phyloP scores from a whole-genome alignment of 1,140 invertebrate species.

The Heliconius congener region DNA sequence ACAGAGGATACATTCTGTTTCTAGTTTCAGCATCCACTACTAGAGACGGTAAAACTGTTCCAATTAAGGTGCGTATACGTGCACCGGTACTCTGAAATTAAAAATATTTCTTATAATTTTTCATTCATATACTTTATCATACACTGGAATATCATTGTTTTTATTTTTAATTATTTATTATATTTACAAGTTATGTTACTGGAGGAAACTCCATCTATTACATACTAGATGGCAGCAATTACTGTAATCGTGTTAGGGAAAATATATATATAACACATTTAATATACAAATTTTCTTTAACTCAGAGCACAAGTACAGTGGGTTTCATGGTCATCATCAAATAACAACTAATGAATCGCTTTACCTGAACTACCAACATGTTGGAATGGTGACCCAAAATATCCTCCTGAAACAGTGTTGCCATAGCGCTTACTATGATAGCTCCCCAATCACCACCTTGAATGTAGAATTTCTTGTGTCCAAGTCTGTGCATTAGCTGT shows the following conservation, averaged over 20 bases:
- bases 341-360: too few species aligned
- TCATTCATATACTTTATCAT: neutral
- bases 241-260: too few species aligned
- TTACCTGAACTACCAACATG: constrained; percentile 48
- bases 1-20: constrained; percentile 84
- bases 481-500: constrained; percentile 91
- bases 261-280: too few species aligned
- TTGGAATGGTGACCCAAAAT: constrained; percentile 5
- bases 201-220: too few species aligned
- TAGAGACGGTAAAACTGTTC: constrained; percentile 66
- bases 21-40: constrained; percentile 82
- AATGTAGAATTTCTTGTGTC: constrained; percentile 88
- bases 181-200: too few species aligned
- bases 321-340: too few species aligned
- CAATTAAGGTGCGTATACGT: constrained; percentile 45
- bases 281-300: too few species aligned
- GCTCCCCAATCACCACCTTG: constrained; percentile 91
- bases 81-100: constrained; percentile 44
- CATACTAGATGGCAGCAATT: too few species aligned
- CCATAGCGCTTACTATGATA: constrained; percentile 15
- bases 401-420: constrained; percentile 15
- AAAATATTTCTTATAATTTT: too few species aligned
- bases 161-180: too few species aligned
- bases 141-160: too few species aligned
- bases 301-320: too few species aligned